phyloP scores from a whole-genome alignment of 2,113 vertebrate species.

The Donacobius atricapilla region DNA sequence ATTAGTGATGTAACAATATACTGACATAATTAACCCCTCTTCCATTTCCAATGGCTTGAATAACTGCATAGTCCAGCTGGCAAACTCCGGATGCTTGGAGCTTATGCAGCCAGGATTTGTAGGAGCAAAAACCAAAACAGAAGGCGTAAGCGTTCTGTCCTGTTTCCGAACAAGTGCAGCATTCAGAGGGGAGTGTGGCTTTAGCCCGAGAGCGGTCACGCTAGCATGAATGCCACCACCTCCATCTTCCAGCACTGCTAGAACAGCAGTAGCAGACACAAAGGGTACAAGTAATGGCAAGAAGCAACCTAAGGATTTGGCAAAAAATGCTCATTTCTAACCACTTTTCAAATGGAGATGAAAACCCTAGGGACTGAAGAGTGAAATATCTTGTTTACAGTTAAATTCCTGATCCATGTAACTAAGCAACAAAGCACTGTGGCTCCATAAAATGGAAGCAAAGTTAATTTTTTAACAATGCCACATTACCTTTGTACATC shows the following conservation, averaged over 20 bases:
- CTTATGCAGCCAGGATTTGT: slow-evolving; percentile 60
- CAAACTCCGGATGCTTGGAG: slow-evolving; percentile 27
- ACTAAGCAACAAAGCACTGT: slow-evolving; percentile 21
- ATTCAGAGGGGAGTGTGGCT: slow-evolving; percentile 63
- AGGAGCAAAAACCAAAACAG: slow-evolving; percentile 68
- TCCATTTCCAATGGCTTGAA: slow-evolving; percentile 17
- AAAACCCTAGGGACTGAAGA: neutral
- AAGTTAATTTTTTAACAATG: slow-evolving; percentile 74
- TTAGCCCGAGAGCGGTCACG: neutral
- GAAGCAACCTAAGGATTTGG: neutral
- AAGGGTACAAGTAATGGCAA: neutral
- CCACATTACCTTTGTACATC: slow-evolving; percentile 69
- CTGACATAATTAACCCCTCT: slow-evolving; percentile 62
- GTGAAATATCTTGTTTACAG: slow-evolving; percentile 42
- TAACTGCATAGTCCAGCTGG: slow-evolving; percentile 29
- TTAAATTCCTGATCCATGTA: slow-evolving; percentile 10
- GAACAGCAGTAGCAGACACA: neutral
- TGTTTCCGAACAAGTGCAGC: slow-evolving; percentile 72
- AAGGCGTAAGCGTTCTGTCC: slow-evolving; percentile 65
- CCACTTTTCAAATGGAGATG: neutral
- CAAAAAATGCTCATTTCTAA: slow-evolving; percentile 3
- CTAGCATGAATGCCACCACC: neutral
- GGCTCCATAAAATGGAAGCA: slow-evolving; percentile 61
- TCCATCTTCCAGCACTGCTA: neutral
- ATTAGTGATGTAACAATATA: slow-evolving; percentile 66